Conservation (phyloP, 2,113 vertebrate species). For the Oncorhynchus gorbuscha region DNA sequence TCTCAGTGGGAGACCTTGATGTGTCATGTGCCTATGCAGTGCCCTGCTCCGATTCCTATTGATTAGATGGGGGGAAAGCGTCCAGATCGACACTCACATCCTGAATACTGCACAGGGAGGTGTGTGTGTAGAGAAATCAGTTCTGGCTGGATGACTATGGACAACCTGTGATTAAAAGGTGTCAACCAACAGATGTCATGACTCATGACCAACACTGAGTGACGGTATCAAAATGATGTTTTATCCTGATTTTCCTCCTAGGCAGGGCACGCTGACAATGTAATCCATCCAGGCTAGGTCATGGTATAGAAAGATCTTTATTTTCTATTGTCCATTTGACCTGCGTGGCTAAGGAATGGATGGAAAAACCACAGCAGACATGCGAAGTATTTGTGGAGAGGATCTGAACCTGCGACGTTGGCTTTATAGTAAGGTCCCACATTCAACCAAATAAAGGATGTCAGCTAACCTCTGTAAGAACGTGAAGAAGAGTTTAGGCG, state of each 20-base stretch:
- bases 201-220: too few species aligned
- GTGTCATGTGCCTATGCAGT: conserved; percentile 25
- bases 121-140: conserved; percentile 47
- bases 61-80: conserved; percentile 51
- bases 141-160: conserved; percentile 57
- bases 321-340: too few species aligned
- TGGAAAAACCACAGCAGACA: not conserved
- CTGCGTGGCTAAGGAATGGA: not conserved
- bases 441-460: not conserved
- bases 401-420: too few species aligned
- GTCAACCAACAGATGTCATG: conserved; percentile 33
- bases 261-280: too few species aligned
- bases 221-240: not conserved
- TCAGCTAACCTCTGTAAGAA: too few species aligned
- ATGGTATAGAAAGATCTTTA: too few species aligned
- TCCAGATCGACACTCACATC: conserved; percentile 56
- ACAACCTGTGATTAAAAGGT: conserved; percentile 55
- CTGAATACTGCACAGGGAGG: conserved; percentile 11
- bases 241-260: too few species aligned
- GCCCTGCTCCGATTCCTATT: conserved; percentile 46
- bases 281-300: too few species aligned
- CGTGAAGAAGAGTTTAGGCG: too few species aligned
- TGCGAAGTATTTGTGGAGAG: not conserved
- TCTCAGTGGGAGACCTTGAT: conserved; percentile 25
- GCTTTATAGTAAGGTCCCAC: not conserved